These are phyloP conservation scores for Dioctria rufipes DNA, from an alignment of 2,888 invertebrate species.

Conservation along the genomic window DNA sequence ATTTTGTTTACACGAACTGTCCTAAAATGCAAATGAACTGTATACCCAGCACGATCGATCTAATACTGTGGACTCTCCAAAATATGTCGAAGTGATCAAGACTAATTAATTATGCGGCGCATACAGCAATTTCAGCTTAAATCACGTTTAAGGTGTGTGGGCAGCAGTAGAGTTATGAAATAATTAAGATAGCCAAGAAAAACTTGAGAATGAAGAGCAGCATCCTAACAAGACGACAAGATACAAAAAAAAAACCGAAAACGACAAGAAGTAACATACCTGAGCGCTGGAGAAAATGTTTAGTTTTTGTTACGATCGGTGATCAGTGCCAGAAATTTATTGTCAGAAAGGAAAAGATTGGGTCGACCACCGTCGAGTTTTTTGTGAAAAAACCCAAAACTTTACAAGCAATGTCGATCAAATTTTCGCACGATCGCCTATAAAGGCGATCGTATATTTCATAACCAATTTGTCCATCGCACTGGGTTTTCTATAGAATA, in stretches of 20 bases:
- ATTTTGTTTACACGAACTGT: conserved; percentile 30
- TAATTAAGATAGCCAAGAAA: conserved; percentile 48
- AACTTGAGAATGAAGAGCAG: conserved; percentile 42
- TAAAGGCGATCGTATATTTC: conserved; percentile 31
- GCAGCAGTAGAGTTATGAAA: conserved; percentile 50
- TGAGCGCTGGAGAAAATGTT: conserved; percentile 47
- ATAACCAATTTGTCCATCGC: conserved; percentile 48
- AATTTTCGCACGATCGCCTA: conserved; percentile 48
- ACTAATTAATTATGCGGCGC: conserved; percentile 55
- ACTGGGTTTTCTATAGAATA: background rate
- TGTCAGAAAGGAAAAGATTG: conserved; percentile 41
- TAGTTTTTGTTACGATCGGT: conserved; percentile 31
- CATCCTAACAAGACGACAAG: conserved; percentile 43
- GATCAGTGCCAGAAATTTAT: conserved; percentile 52
- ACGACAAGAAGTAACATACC: conserved; percentile 28
- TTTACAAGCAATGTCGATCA: conserved; percentile 39
- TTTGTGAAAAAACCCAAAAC: conserved; percentile 8
- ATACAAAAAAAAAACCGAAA: background rate
- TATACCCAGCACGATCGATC: conserved; percentile 31
- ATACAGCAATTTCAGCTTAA: conserved; percentile 47
- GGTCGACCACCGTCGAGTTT: conserved; percentile 31
- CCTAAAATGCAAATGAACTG: conserved; percentile 48
- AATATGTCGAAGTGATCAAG: conserved; percentile 50
- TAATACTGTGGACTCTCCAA: conserved; percentile 26
- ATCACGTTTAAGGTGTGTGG: conserved; percentile 49